Base-by-base conservation (phyloP, 30 jellyfish, hydroid and myxozoan species). In the Turritopsis dohrnii region DNA sequence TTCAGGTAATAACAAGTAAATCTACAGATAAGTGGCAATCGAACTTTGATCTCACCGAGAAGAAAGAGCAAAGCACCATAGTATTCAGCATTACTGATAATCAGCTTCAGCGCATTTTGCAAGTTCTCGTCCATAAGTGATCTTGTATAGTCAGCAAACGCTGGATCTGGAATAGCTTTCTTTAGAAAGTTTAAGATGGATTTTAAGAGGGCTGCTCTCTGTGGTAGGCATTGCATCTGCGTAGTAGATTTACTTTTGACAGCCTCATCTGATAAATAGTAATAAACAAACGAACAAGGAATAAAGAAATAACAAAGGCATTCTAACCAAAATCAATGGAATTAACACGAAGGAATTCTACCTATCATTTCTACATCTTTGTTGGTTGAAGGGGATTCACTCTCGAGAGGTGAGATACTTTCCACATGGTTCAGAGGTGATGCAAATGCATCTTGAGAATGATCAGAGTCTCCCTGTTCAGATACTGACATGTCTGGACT, bases 101-200 rank as follows among this genome's bases (percentile, higher is more conserved):
- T 86, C 21, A 85, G 83, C 71, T 94, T 94, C 86, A 94, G 66
- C 1, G 99, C 86, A 83, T 83, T 82, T 54, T 94, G 99, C 66
- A 94, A 81, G 1, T 93, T 72, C 21, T 94, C 99, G 41, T 94
- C 99, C 99, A 94, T 94, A 21, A 94, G 73, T 13, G 96, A 82
- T 52, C 99, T 83, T 23, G 99, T 88, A 72, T 76, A 84, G 72
- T 94, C 99, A 27, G 96, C 96, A 89, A 94, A 94, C 29, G 99
- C 96, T 8, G 99, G 96, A 53, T 94, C 99, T 16, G 99, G 99
- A 18, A 94, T 94, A 31, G 99, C 96, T 86, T 94, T 94, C 91
- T 94, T 94, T 83, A 94, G 83, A 76, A 94, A 94, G 71, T 94
- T 94, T 88, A 94, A 87, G 65, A 94, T 94, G 53, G 99, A 94